phyloP scores from a whole-genome alignment of 2,797 vertebrate species.

The Scarus forsteni region DNA sequence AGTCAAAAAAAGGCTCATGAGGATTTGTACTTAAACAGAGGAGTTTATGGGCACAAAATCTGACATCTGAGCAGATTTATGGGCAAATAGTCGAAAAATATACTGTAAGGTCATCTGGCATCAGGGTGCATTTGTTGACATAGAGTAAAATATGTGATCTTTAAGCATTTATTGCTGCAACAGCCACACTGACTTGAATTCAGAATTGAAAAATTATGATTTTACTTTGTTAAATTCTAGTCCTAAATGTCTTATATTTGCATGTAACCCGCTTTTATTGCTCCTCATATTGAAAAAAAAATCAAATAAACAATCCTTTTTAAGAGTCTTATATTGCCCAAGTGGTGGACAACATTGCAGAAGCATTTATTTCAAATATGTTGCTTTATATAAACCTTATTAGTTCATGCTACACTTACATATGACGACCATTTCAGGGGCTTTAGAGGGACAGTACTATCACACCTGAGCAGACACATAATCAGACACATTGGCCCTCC shows the following conservation, averaged over 20 bases:
- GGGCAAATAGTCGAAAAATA: no score
- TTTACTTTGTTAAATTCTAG: background rate
- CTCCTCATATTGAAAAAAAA: background rate
- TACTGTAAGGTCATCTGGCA: no score
- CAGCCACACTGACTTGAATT: background rate
- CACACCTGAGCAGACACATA: constrained; percentile 27
- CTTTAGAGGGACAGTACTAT: constrained; percentile 8
- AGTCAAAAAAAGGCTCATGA: no score
- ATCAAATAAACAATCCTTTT: background rate
- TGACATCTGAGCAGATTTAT: no score
- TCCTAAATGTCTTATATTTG: background rate
- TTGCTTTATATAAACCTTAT: constrained; percentile 28
- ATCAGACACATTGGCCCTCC: constrained; percentile 29
- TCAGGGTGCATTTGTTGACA: no score
- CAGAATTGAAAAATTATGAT: background rate
- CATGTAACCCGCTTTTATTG: background rate
- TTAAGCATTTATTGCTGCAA: background rate
- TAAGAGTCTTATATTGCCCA: no score
- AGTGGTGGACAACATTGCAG: background rate
- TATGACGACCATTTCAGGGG: constrained; percentile 3
- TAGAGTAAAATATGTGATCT: no score
- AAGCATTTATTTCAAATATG: background rate
- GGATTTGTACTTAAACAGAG: no score
- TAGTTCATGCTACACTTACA: background rate
- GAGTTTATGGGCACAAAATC: no score